Evolutionary conservation across 2,113 vertebrate genomes (phyloP).

Genomic region (Vireo altiloquus): DNA sequence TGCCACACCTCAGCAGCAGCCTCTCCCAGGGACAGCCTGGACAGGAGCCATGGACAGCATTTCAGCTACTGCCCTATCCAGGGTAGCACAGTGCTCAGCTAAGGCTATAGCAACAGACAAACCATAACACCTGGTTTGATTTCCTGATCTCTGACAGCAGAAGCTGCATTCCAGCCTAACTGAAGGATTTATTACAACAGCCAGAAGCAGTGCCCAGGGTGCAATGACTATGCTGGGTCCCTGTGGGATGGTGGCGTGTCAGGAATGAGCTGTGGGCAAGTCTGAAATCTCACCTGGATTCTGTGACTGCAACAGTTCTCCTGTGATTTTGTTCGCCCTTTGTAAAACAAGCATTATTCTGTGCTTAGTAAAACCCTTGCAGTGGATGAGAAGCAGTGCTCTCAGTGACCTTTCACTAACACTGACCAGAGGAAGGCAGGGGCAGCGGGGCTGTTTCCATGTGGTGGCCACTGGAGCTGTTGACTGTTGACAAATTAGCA

Average conservation of each 20-base stretch:
- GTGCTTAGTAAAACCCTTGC: not conserved
- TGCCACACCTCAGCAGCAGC: fast-evolving
- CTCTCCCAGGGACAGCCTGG: not conserved
- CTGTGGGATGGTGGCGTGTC: fast-evolving
- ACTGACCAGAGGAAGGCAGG: fast-evolving
- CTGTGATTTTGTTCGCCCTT: not conserved
- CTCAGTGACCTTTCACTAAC: not conserved
- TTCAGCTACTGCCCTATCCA: not conserved
- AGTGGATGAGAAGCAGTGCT: not conserved
- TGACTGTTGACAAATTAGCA: slow-evolving; percentile 36
- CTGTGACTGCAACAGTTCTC: not conserved
- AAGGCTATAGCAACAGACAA: not conserved
- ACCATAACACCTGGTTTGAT: not conserved
- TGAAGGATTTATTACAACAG: not conserved
- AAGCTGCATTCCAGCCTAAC: not conserved
- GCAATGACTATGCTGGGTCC: not conserved
- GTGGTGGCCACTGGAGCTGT: not conserved
- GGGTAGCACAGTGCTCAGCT: not conserved
- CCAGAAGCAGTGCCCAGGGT: not conserved
- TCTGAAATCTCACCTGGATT: not conserved
- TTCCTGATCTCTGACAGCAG: not conserved
- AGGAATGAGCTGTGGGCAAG: fast-evolving
- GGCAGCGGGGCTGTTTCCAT: fast-evolving
- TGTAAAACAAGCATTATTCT: not conserved
- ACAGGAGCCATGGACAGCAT: fast-evolving